Conservation (phyloP, 2,113 vertebrate genomes). For the Campylomormyrus numenius region DNA sequence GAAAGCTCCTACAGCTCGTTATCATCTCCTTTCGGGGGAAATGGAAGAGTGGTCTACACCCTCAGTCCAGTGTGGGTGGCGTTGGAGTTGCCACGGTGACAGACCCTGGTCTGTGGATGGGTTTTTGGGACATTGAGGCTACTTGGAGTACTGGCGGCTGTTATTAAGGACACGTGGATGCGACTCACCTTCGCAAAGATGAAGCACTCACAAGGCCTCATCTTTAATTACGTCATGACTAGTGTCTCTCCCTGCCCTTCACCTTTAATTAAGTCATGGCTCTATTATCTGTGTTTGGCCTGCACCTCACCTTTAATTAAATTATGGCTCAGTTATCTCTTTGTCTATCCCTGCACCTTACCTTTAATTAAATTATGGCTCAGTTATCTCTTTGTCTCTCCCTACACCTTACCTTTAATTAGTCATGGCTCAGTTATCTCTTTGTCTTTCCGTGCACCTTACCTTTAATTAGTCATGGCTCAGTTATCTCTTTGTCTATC, state of each 20-base stretch:
- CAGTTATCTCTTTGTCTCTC: background rate
- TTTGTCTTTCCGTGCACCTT: background rate
- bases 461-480: background rate
- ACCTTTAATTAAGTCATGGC: background rate
- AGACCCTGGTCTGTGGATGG: background rate
- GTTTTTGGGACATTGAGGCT: constrained; percentile 45
- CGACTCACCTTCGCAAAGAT: constrained; percentile 56
- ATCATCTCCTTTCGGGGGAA: background rate
- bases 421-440: background rate
- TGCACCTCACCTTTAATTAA: background rate
- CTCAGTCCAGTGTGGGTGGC: background rate
- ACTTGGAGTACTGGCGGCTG: constrained; percentile 47
- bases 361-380: background rate
- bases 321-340: background rate
- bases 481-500: background rate
- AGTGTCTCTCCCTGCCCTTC: background rate
- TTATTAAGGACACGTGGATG: constrained; percentile 55
- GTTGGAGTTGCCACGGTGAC: background rate
- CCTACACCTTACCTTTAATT: background rate
- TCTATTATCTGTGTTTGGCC: background rate
- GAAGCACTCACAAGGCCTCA: background rate
- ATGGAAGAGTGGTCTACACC: background rate
- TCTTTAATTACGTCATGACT: background rate
- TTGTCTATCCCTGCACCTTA: background rate
- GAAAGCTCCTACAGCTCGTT: background rate